These are phyloP conservation scores for Machaerirhynchus nigripectus DNA, from an alignment of 2,113 vertebrate species.

Conservation along the genomic window DNA sequence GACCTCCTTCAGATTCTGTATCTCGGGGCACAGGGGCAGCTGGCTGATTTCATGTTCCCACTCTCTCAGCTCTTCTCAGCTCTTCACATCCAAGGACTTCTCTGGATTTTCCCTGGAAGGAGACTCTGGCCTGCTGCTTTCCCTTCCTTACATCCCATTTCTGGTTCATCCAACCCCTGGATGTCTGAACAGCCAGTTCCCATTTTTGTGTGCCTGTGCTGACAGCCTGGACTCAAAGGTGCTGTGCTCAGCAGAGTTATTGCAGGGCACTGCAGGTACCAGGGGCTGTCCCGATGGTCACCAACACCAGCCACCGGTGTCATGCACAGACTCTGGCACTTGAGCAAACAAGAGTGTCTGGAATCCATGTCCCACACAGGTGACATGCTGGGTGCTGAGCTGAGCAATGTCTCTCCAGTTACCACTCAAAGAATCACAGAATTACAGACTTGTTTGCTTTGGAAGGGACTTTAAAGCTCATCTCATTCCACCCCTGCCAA, in stretches of 20 bases:
- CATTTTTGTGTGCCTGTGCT: background rate
- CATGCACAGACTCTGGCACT: background rate
- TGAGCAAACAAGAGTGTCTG: background rate
- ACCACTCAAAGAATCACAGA: background rate
- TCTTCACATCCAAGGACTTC: background rate
- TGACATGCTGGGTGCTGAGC: background rate
- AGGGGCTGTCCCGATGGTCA: accelerated
- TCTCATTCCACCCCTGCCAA: background rate
- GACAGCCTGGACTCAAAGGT: background rate
- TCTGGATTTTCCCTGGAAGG: background rate
- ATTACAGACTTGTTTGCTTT: background rate
- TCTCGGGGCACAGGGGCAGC: background rate
- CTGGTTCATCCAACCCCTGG: background rate
- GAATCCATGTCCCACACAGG: background rate
- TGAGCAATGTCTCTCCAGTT: background rate
- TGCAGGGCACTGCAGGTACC: background rate
- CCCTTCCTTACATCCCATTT: background rate
- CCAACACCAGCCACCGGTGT: accelerated
- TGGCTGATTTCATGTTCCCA: background rate
- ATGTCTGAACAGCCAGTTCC: background rate
- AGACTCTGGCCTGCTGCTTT: background rate
- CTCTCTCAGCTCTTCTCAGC: background rate
- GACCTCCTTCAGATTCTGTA: background rate
- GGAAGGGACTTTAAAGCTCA: background rate
- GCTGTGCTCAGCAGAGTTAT: background rate